Evolutionary conservation across 2,113 vertebrate genomes (phyloP).

Genomic region (Poeciliopsis retropinna): DNA sequence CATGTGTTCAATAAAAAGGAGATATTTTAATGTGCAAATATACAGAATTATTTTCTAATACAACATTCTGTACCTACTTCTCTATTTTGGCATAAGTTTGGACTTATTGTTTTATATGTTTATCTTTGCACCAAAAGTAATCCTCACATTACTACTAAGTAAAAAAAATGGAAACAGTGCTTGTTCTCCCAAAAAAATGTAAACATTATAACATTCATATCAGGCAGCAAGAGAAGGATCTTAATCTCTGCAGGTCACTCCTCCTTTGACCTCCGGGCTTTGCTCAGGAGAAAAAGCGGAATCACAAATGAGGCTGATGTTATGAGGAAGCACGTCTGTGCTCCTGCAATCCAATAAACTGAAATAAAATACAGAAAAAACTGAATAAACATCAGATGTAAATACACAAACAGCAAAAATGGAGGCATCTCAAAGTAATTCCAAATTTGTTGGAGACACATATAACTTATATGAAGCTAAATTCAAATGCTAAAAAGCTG

Average conservation of each 20-base stretch:
- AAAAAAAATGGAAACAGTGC: slow-evolving; percentile 10
- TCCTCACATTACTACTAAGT: not conserved
- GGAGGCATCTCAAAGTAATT: not conserved
- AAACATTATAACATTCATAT: slow-evolving; percentile 36
- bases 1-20: not conserved
- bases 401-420: not conserved
- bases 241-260: slow-evolving; percentile 51
- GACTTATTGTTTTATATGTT: slow-evolving; percentile 1
- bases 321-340: slow-evolving; percentile 84
- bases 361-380: slow-evolving; percentile 42
- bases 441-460: not conserved
- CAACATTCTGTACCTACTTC: not conserved
- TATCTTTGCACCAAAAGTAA: slow-evolving; percentile 4
- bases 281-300: slow-evolving; percentile 83
- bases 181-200: slow-evolving; percentile 29
- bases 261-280: slow-evolving; percentile 61
- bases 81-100: not conserved
- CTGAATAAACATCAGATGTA: slow-evolving; percentile 1
- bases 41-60: slow-evolving; percentile 14
- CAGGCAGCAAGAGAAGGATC: not conserved
- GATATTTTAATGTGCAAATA: slow-evolving; percentile 1
- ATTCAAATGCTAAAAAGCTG: not conserved
- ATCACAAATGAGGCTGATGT: slow-evolving; percentile 84
- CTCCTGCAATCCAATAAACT: slow-evolving; percentile 96
- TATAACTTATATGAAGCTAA: not conserved